Percentiles rank a stretch among this genome's conserved stretches.
phyloP scores from a whole-genome alignment of 2,797 vertebrate species.

The Periparus ater region DNA sequence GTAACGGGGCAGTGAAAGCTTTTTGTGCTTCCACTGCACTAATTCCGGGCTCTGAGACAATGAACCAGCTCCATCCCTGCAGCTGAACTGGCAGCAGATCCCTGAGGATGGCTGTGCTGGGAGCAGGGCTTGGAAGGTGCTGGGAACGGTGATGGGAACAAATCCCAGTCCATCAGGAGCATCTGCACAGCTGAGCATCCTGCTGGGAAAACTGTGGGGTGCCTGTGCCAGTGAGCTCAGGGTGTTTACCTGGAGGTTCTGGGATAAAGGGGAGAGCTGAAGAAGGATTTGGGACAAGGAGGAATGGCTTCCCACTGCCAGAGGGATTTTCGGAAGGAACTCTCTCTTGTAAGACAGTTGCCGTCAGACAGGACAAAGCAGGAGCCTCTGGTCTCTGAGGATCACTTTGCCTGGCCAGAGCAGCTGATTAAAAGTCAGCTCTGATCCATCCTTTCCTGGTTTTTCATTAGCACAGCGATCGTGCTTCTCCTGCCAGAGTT shows the following conservation, averaged over 20 bases:
- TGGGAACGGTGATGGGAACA: neutral
- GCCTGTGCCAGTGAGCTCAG: neutral
- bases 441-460: neutral
- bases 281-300: too few relatives aligned
- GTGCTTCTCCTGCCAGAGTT: neutral
- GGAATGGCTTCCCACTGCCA: neutral
- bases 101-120: fast-evolving
- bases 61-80: neutral
- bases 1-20: neutral
- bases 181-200: neutral
- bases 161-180: fast-evolving
- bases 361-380: neutral
- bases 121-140: neutral
- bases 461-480: neutral
- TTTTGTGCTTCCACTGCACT: neutral
- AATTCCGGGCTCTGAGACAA: neutral
- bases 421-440: neutral
- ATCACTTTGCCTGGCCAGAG: neutral
- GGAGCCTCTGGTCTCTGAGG: neutral
- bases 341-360: fast-evolving
- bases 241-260: neutral
- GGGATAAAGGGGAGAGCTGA: neutral
- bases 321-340: neutral
- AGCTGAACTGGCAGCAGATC: neutral
- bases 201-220: neutral